A percentile compares a stretch with the other conserved stretches of the same genome.
Evolutionary conservation across 2,113 vertebrate genomes (phyloP).

Genomic region (Columba livia): DNA sequence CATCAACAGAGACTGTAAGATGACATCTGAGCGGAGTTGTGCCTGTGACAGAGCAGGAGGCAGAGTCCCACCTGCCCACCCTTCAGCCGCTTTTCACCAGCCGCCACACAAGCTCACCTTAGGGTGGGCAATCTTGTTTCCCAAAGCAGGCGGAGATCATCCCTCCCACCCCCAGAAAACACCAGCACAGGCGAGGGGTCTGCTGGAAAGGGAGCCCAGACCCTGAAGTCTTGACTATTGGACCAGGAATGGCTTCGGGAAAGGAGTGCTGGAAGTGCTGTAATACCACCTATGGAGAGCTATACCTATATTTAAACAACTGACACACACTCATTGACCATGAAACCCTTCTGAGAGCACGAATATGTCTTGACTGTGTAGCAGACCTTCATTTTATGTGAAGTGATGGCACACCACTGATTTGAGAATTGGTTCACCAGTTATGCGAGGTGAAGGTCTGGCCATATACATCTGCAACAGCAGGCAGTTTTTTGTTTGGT

Average conservation of each 20-base stretch:
- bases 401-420: rapidly evolving
- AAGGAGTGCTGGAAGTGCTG: background rate
- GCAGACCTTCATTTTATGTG: background rate
- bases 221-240: background rate
- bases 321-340: background rate
- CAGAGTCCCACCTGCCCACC: background rate
- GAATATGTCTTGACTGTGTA: background rate
- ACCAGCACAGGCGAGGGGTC: background rate
- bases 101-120: background rate
- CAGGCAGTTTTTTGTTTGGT: background rate
- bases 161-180: background rate
- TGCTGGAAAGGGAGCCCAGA: background rate
- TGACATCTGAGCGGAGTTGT: background rate
- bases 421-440: background rate
- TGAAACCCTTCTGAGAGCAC: background rate
- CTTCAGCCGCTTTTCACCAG: rapidly evolving
- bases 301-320: background rate
- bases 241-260: background rate
- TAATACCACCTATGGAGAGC: background rate
- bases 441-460: background rate
- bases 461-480: background rate
- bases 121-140: background rate
- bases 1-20: background rate
- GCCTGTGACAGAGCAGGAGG: background rate
- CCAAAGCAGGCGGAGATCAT: background rate